A percentile compares a stretch with the other conserved stretches of the same genome.
Evolutionary conservation across 2,888 invertebrate species (phyloP).

Genomic region (Phortica magna): DNA sequence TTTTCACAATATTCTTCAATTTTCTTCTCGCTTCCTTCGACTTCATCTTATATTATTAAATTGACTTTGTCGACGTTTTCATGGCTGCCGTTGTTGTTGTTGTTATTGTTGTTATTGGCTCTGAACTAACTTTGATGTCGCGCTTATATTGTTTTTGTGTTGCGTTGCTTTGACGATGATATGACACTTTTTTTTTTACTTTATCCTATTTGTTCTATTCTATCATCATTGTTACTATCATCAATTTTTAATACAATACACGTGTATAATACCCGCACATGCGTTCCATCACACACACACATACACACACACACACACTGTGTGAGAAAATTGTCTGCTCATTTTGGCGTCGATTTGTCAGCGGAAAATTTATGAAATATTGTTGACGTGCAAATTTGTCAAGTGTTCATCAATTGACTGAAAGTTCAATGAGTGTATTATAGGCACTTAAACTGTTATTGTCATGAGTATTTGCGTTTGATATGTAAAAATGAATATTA

Average conservation of each 20-base stretch:
- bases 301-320: neutral
- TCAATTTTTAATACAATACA: slow-evolving; percentile 23
- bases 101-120: neutral
- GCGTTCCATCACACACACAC: neutral
- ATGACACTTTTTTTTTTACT: neutral
- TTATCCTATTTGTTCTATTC: slow-evolving; percentile 6
- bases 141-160: neutral
- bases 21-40: neutral
- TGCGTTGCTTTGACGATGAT: neutral
- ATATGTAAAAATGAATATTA: neutral
- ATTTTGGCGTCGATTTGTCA: slow-evolving; percentile 20
- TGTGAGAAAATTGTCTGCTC: neutral
- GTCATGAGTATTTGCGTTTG: neutral
- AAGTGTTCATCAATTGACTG: slow-evolving; percentile 22
- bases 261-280: neutral
- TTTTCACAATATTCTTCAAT: neutral
- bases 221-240: slow-evolving; percentile 23
- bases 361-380: slow-evolving; percentile 17
- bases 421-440: slow-evolving; percentile 13
- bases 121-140: slow-evolving; percentile 5
- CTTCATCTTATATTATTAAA: too few species aligned
- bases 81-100: neutral
- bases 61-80: neutral
- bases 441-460: neutral
- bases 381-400: slow-evolving; percentile 20